Evolutionary conservation across 2,797 vertebrate species (phyloP).

Genomic region (Parauchenoglanis ngamensis): DNA sequence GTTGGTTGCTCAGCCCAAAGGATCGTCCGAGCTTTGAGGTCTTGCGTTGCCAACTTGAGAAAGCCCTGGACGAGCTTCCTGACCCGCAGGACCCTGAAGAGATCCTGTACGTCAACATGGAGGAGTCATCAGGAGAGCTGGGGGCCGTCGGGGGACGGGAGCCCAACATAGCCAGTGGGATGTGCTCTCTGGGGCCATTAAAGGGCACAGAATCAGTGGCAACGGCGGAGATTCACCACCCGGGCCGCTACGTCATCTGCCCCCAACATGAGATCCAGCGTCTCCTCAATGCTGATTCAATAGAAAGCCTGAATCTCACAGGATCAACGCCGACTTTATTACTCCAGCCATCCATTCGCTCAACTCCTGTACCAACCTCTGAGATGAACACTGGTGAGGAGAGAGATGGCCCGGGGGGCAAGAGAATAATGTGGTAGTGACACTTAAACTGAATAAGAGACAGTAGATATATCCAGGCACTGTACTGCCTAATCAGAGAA

Average conservation of each 20-base stretch:
- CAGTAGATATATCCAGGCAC: neutral
- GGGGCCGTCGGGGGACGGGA: conserved; percentile 85
- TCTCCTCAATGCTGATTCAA: conserved; percentile 67
- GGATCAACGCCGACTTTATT: conserved; percentile 69
- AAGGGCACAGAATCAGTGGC: conserved; percentile 79
- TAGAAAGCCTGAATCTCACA: conserved; percentile 74
- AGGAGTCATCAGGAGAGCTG: conserved; percentile 77
- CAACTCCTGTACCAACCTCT: conserved; percentile 61
- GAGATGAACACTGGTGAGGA: conserved; percentile 56
- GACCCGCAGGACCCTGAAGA: conserved; percentile 83
- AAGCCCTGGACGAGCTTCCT: conserved; percentile 82
- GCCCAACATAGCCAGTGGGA: conserved; percentile 42
- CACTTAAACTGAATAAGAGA: neutral
- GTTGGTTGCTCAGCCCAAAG: conserved; percentile 88
- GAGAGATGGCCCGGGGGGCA: conserved; percentile 62
- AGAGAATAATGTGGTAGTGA: conserved; percentile 51
- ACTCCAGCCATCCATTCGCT: conserved; percentile 65
- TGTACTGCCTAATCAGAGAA: neutral
- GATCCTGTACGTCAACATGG: conserved; percentile 94
- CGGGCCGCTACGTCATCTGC: conserved; percentile 86
- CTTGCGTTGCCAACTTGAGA: conserved; percentile 83
- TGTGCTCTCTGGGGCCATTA: conserved; percentile 67
- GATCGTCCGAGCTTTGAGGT: conserved; percentile 83
- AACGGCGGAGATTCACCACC: conserved; percentile 79
- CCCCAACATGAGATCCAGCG: conserved; percentile 80